Conservation (phyloP, 2,113 vertebrate species). For the Gavialis gangeticus region DNA sequence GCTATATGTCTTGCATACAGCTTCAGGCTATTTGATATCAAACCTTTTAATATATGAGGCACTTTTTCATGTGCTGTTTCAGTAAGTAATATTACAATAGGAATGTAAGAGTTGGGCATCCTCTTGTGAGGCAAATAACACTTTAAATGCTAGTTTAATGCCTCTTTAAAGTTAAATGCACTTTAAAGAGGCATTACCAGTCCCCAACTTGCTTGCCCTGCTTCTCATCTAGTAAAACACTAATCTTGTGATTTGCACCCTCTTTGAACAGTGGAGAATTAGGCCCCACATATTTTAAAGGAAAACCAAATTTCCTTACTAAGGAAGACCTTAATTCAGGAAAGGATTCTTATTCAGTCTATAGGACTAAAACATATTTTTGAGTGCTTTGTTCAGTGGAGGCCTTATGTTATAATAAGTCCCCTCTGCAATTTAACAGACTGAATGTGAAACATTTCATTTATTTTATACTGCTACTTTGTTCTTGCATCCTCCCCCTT, state of each 20-base stretch:
- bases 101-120: too few species aligned
- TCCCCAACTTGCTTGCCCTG: not conserved
- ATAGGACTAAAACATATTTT: not conserved
- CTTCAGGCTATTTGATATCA: rapidly evolving
- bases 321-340: not conserved
- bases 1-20: rapidly evolving
- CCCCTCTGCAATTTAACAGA: not conserved
- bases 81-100: too few species aligned
- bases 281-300: not conserved
- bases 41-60: not conserved
- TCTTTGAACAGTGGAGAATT: not conserved
- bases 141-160: too few species aligned
- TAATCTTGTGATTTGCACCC: not conserved
- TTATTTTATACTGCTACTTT: constrained; percentile 21
- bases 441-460: constrained; percentile 5
- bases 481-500: not conserved
- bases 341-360: not conserved
- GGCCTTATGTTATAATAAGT: not conserved
- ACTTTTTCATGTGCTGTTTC: not conserved
- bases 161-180: not conserved
- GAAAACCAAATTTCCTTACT: not conserved
- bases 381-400: not conserved
- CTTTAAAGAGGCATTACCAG: not conserved
- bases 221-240: not conserved
- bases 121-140: too few species aligned